Evolutionary conservation across 2,888 invertebrate genomes (phyloP).

Genomic region (Pseudococcus jackbeardsleyi): DNA sequence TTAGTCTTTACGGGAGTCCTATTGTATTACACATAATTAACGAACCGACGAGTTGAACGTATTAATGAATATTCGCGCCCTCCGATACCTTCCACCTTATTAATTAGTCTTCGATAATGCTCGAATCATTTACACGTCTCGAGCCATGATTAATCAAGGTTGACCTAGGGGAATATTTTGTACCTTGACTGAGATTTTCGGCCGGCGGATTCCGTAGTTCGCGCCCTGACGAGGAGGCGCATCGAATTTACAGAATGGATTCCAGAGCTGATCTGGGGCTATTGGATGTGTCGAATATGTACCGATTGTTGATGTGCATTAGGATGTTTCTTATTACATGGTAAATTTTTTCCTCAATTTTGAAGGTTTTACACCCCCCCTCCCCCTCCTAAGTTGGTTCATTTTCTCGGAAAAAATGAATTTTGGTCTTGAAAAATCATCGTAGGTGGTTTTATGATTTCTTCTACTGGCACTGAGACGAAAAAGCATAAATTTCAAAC

Average conservation of each 20-base stretch:
- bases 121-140: background rate
- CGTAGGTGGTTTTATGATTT: too few relatives aligned
- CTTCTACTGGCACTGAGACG: too few relatives aligned
- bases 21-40: slow-evolving; percentile 29
- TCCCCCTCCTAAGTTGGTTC: too few relatives aligned
- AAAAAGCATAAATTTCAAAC: too few relatives aligned
- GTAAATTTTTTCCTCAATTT: background rate
- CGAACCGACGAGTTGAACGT: slow-evolving; percentile 45
- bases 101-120: slow-evolving; percentile 6
- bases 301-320: too few relatives aligned
- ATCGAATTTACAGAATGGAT: background rate
- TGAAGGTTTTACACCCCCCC: too few relatives aligned
- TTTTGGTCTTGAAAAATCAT: too few relatives aligned
- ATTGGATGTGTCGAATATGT: background rate
- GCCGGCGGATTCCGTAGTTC: background rate
- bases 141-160: background rate
- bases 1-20: background rate
- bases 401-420: too few relatives aligned
- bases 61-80: slow-evolving; percentile 16
- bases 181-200: slow-evolving; percentile 11
- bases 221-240: background rate
- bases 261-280: background rate
- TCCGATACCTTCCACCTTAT: background rate
- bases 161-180: slow-evolving; percentile 1
- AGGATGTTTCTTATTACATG: too few relatives aligned